Percentiles rank a stretch among this genome's conserved stretches.
phyloP scores from a whole-genome alignment of 2,113 vertebrate genomes.

The Colistium nudipinnis region DNA sequence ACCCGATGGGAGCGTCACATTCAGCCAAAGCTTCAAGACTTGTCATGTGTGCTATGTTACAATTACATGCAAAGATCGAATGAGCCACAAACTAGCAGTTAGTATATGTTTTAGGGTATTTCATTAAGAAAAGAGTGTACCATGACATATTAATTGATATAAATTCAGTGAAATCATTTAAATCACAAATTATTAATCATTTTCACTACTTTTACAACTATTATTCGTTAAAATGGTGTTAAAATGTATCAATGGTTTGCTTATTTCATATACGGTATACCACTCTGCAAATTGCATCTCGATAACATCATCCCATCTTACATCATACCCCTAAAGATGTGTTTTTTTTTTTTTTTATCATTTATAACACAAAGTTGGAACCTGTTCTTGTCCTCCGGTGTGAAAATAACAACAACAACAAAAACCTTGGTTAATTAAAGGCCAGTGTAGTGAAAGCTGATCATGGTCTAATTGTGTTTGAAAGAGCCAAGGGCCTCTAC shows the following conservation, averaged over 20 bases:
- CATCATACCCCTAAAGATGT: too few species aligned
- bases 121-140: not conserved
- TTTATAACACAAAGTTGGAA: conserved; percentile 29
- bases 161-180: not conserved
- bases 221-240: too few species aligned
- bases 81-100: not conserved
- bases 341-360: conserved; percentile 22
- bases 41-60: not conserved
- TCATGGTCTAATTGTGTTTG: conserved; percentile 49
- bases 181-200: too few species aligned
- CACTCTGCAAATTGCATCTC: not conserved
- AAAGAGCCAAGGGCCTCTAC: conserved; percentile 38
- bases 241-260: too few species aligned
- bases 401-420: conserved; percentile 39
- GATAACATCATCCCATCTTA: too few species aligned
- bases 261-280: not conserved
- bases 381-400: conserved; percentile 39
- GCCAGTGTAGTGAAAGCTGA: conserved; percentile 34
- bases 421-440: conserved; percentile 55
- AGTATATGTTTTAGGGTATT: not conserved
- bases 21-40: not conserved
- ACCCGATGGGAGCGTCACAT: conserved; percentile 6
- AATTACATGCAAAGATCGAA: not conserved
- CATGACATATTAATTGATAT: not conserved
- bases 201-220: too few species aligned